Conservation (phyloP, 1,140 invertebrate species). For the Drosophila tropicalis region DNA sequence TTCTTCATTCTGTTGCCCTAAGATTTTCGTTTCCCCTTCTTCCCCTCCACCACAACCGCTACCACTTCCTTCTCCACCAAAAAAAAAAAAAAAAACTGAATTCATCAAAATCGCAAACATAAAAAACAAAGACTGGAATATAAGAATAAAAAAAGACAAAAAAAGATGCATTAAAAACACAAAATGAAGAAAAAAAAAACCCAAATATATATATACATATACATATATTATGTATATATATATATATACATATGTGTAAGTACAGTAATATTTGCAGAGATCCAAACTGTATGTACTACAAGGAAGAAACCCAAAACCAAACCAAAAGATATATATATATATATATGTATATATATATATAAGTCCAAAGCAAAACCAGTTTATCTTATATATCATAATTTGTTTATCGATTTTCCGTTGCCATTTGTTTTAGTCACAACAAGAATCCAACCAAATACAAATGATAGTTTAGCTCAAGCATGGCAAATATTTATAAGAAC, state of each 20-base stretch:
- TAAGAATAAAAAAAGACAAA: constrained; percentile 3
- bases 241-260: neutral
- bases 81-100: neutral
- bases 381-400: constrained; percentile 3
- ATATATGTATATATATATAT: neutral
- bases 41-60: neutral
- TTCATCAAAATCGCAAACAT: constrained; percentile 6
- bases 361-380: constrained; percentile 6
- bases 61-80: neutral
- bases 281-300: constrained; percentile 10
- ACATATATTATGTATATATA: neutral
- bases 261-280: neutral
- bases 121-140: constrained; percentile 14
- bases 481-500: constrained; percentile 1
- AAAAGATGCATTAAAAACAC: constrained; percentile 11
- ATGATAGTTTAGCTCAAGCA: neutral
- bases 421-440: neutral
- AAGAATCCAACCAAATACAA: constrained; percentile 10
- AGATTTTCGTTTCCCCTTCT: neutral
- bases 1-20: neutral
- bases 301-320: neutral
- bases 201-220: neutral
- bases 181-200: neutral
- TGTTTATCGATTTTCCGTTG: constrained; percentile 6
- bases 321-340: neutral